Evolutionary conservation across 2,797 vertebrate species (phyloP), one percentile per base, ranked within the genome.

Genomic region (Hipposideros larvatus): DNA sequence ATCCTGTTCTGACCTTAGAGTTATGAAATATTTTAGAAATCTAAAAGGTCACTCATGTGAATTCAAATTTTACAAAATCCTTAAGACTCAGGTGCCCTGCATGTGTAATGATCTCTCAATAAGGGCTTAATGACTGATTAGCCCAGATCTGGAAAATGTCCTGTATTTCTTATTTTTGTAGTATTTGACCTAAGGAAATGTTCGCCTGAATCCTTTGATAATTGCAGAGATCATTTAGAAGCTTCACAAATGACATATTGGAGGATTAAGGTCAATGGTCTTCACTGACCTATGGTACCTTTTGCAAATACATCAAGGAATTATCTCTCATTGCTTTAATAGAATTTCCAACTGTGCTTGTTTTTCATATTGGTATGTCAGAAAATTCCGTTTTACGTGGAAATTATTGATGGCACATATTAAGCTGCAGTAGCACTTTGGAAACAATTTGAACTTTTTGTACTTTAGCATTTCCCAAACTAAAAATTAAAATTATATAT

Each of bases 181-280:
- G 53, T 66, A 87, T 63, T 75, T 88, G 7, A 82, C 16, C 21
- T 82, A 79, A 85, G 3, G 53, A 78, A 85, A 74, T 73, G 26
- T 87, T 90, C 15, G 26, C 11, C 37, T 65, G 61, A 93, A 85
- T 65, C 43, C 13, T 51, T 96, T 91, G 65, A 92, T 84, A 75
- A 92, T 93, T 85, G n/a, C 7, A 77, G 55, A 92, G 79, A 87
- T 90, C 26, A 70, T 77, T 21, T 82, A 31, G 24, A 96, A 90
- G 19, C 26, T 73, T 43, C 85, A 74, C 66, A 88, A 59, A 96
- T 63, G 55, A 37, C 22, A 75, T 70, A 41, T 4, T 93, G 53
- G 57, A 90, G 4, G 21, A 94, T 68, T 87, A 86, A 73, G 37
- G 11, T 48, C 48, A 71, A 80, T 74, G 19, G 61, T 74, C n/a